Evolutionary conservation across 2,797 vertebrate species (phyloP).

Genomic region (Meriones psammophilus): DNA sequence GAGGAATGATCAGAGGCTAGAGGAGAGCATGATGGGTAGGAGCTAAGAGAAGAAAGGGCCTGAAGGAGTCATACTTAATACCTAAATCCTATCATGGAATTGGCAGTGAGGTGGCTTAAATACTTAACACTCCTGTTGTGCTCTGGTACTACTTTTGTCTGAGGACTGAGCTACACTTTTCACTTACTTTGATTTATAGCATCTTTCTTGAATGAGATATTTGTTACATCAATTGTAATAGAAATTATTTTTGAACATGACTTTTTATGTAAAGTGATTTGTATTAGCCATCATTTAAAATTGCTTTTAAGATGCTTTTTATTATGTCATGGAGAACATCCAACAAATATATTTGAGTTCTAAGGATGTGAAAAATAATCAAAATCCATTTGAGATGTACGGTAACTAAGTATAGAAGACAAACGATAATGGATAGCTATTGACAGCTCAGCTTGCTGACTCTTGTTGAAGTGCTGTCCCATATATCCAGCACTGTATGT

Average conservation of each 20-base stretch:
- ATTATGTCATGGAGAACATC: constrained; percentile 83
- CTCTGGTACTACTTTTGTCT: not conserved
- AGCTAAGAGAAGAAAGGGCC: not conserved
- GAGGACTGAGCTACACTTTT: constrained; percentile 26
- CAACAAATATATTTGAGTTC: constrained; percentile 78
- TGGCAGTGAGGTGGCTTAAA: not conserved
- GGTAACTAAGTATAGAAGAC: constrained; percentile 69
- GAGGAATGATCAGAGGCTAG: not conserved
- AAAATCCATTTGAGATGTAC: constrained; percentile 79
- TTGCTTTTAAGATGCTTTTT: constrained; percentile 85
- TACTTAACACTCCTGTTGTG: not conserved
- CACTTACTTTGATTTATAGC: constrained; percentile 46
- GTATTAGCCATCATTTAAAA: constrained; percentile 82
- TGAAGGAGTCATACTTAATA: not conserved
- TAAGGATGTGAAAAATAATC: constrained; percentile 80
- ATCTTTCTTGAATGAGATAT: constrained; percentile 49
- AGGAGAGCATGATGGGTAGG: not conserved
- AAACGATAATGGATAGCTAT: constrained; percentile 78
- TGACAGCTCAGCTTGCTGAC: constrained; percentile 74
- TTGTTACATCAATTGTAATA: constrained; percentile 42
- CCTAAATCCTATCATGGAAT: not conserved
- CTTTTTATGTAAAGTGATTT: constrained; percentile 79
- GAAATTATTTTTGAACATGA: constrained; percentile 75
- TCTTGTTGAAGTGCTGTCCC: constrained; percentile 7
- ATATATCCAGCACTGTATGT: not conserved